Conservation (phyloP, 2,113 vertebrate genomes). For the Chroicocephalus ridibundus region DNA sequence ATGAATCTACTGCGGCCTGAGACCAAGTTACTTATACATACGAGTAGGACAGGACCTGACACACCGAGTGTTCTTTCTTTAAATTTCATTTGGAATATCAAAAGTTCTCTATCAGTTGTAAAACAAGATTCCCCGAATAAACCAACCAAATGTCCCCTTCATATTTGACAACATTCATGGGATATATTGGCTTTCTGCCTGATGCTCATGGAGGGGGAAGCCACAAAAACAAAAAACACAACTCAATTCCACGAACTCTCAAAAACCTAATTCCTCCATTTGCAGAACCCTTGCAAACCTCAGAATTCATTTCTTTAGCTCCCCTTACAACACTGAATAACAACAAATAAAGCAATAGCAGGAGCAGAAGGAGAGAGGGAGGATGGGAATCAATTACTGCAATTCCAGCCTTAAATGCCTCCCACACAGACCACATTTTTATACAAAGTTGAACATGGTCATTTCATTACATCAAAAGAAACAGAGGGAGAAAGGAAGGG, state of each 20-base stretch:
- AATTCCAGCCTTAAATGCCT: not conserved
- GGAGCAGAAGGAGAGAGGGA: not conserved
- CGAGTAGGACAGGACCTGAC: not conserved
- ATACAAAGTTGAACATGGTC: rapidly evolving
- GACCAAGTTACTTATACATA: not conserved
- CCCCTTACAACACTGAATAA: not conserved
- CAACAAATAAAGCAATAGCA: not conserved
- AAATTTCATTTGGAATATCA: not conserved
- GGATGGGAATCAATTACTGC: not conserved
- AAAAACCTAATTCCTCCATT: not conserved
- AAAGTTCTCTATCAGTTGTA: not conserved
- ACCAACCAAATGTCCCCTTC: not conserved
- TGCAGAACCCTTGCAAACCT: not conserved
- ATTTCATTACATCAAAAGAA: not conserved
- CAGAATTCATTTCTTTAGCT: not conserved
- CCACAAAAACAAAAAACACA: not conserved
- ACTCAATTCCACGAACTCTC: not conserved
- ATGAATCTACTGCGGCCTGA: not conserved
- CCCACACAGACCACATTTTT: not conserved
- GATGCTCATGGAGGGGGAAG: rapidly evolving
- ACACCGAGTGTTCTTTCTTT: not conserved
- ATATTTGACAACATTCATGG: not conserved
- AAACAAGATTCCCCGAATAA: not conserved
- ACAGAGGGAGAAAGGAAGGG: not conserved
- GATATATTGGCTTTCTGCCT: not conserved